Conservation (phyloP, 1,140 invertebrate genomes). For the Temnothorax nylanderi region DNA sequence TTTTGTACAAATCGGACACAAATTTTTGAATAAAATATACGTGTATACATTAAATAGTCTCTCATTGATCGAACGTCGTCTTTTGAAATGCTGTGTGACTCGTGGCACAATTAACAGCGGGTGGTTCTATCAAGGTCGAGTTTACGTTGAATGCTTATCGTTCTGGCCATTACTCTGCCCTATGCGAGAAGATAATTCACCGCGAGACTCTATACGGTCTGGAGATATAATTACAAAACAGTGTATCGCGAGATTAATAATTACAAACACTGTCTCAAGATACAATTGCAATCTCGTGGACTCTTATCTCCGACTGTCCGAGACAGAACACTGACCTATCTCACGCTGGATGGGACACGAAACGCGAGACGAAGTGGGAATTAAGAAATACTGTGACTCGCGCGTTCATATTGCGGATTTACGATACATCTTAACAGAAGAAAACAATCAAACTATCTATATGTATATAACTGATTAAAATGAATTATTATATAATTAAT, state of each 20-base stretch:
- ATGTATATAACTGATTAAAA: neutral
- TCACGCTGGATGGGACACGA: neutral
- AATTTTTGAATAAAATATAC: neutral
- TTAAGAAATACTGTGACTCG: neutral
- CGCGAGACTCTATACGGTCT: neutral
- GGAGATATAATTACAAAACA: neutral
- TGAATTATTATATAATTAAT: neutral
- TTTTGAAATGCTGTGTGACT: neutral
- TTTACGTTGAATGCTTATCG: constrained; percentile 28
- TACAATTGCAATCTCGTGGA: neutral
- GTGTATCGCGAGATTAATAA: neutral
- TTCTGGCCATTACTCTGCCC: neutral
- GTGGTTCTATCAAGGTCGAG: neutral
- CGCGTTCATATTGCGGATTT: neutral
- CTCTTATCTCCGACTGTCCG: constrained; percentile 31
- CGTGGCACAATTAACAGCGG: neutral
- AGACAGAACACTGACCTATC: constrained; percentile 33
- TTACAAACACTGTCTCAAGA: neutral
- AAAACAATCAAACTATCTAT: neutral
- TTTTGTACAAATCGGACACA: neutral
- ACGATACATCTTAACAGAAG: neutral
- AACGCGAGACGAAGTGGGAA: neutral
- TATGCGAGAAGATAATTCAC: constrained; percentile 19
- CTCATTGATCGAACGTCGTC: neutral
- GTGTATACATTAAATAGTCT: neutral